A percentile compares a stretch with the other conserved stretches of the same genome.
These are phyloP conservation scores for Ptyas mucosa DNA, from an alignment of 2,113 vertebrate species.

Conservation along the genomic window DNA sequence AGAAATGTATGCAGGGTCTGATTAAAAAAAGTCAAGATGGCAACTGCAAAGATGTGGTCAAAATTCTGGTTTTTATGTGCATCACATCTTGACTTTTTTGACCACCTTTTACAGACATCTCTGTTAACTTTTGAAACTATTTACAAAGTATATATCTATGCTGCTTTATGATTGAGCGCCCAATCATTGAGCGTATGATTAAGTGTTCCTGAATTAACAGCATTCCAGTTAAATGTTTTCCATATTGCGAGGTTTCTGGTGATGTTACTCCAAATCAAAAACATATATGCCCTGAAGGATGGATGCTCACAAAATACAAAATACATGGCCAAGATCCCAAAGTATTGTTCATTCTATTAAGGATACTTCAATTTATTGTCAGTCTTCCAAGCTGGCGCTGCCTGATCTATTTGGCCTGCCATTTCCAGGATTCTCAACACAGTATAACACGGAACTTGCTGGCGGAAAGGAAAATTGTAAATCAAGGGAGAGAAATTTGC, in stretches of 20 bases:
- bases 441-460: neutral
- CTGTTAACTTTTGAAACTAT: neutral
- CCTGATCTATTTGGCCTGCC: neutral
- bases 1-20: neutral
- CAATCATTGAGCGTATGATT: neutral
- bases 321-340: neutral
- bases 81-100: neutral
- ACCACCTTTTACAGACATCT: neutral
- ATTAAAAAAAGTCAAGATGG: neutral
- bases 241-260: neutral
- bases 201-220: neutral
- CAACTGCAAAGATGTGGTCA: neutral
- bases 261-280: neutral
- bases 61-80: neutral
- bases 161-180: neutral
- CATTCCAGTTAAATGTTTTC: neutral
- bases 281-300: neutral
- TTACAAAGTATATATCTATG: neutral
- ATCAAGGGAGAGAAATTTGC: conserved; percentile 2
- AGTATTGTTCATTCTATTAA: neutral
- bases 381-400: neutral
- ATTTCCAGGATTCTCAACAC: neutral
- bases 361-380: neutral
- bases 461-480: neutral
- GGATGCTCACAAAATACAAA: neutral